Evolutionary conservation across 2,797 vertebrate genomes (phyloP).

Genomic region (Enteromius treurensis): DNA sequence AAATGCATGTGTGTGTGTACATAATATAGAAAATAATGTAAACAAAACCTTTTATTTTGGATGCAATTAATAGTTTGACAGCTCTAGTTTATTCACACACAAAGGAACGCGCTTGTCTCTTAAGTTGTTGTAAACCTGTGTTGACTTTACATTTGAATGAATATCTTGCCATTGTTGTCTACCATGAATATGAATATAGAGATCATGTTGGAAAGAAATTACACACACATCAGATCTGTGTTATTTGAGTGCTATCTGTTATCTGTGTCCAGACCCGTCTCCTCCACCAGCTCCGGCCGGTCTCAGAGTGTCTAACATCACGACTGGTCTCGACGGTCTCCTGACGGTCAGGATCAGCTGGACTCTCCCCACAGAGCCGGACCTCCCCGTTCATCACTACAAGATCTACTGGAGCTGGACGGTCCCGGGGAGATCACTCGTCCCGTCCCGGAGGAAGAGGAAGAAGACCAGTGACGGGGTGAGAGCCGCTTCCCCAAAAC

Average conservation of each 20-base stretch:
- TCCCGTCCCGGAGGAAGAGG: constrained; percentile 90
- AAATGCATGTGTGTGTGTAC: too few species aligned
- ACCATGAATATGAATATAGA: neutral
- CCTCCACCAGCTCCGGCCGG: constrained; percentile 84
- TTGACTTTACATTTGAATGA: neutral
- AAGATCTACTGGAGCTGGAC: constrained; percentile 96
- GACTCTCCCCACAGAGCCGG: constrained; percentile 86
- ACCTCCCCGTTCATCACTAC: constrained; percentile 93
- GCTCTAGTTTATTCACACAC: neutral
- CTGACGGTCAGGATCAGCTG: constrained; percentile 83
- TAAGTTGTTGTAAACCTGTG: neutral
- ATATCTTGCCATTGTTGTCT: neutral
- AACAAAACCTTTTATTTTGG: too few species aligned
- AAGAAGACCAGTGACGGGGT: constrained; percentile 92
- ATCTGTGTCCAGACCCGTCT: constrained; percentile 81
- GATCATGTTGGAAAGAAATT: too few species aligned
- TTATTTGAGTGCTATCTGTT: constrained; percentile 24
- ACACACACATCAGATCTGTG: neutral
- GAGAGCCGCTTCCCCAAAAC: constrained; percentile 48
- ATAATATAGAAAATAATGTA: too few species aligned
- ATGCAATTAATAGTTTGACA: too few species aligned
- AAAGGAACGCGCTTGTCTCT: neutral
- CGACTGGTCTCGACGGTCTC: constrained; percentile 75
- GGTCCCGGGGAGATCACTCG: constrained; percentile 78
- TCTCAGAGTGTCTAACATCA: constrained; percentile 82